A percentile compares a stretch with the other conserved stretches of the same genome.
Evolutionary conservation across 2,888 invertebrate species (phyloP).

Genomic region (Carpatolechia fugitivella): DNA sequence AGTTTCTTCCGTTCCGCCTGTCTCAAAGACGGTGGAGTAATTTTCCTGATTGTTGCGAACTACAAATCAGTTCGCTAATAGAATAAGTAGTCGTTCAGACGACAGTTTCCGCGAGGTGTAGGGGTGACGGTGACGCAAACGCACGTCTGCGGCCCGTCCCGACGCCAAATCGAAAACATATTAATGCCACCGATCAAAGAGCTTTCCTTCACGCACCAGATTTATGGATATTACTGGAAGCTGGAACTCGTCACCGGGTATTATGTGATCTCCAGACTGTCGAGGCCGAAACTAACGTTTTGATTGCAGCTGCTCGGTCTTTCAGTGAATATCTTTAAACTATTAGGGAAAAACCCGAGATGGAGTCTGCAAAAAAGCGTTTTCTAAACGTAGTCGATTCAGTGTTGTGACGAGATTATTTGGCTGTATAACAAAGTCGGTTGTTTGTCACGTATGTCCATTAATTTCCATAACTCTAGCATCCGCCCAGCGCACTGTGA

Average conservation of each 20-base stretch:
- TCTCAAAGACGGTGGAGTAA: no score
- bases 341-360: neutral
- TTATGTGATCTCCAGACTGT: conserved; percentile 23
- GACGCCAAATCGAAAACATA: conserved; percentile 68
- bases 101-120: conserved; percentile 56
- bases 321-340: neutral
- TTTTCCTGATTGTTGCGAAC: conserved; percentile 45
- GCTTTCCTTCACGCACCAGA: conserved; percentile 47
- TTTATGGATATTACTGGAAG: conserved; percentile 44
- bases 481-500: conserved; percentile 20
- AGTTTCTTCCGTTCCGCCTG: neutral
- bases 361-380: neutral
- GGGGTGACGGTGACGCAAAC: conserved; percentile 64
- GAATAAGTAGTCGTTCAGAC: conserved; percentile 51
- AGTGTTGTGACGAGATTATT: conserved; percentile 6
- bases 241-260: conserved; percentile 30
- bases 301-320: conserved; percentile 1
- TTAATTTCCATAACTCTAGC: conserved; percentile 18
- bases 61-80: conserved; percentile 60
- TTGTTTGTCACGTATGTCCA: conserved; percentile 20
- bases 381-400: no score
- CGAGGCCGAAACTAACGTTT: conserved; percentile 11
- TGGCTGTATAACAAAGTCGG: conserved; percentile 23
- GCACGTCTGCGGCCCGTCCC: conserved; percentile 59
- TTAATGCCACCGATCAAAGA: conserved; percentile 72